These are phyloP conservation scores for Noctua fimbriata DNA, from an alignment of 2,888 invertebrate species.

Conservation along the genomic window DNA sequence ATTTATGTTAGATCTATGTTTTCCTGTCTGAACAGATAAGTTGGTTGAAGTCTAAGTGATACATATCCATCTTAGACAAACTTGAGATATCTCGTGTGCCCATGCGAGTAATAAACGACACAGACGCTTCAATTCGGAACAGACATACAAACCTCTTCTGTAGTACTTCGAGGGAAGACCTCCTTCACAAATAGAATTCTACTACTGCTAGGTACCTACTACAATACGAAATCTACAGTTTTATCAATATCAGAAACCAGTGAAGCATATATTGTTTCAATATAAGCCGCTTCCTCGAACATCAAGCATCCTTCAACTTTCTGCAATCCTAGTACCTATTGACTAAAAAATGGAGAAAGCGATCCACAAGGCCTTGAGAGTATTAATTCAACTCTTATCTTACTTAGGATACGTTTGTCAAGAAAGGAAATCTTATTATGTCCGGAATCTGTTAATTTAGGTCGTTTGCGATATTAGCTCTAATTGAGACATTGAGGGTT, in stretches of 20 bases:
- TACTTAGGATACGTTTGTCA: not conserved
- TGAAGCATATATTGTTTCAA: slow-evolving; percentile 13
- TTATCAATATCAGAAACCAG: slow-evolving; percentile 8
- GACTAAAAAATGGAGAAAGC: slow-evolving; percentile 4
- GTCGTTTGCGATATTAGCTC: slow-evolving; percentile 2
- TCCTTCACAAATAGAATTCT: not conserved
- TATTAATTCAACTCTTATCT: slow-evolving; percentile 3
- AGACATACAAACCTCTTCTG: not conserved
- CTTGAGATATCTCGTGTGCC: too few species aligned
- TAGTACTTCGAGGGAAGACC: not conserved
- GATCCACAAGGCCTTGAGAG: not conserved
- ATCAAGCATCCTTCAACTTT: slow-evolving; percentile 12
- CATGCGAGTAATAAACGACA: too few species aligned
- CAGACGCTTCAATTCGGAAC: too few species aligned
- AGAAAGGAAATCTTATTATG: slow-evolving; percentile 4
- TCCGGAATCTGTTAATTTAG: not conserved
- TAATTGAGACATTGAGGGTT: not conserved
- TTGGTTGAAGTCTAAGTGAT: too few species aligned
- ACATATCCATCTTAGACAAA: too few species aligned
- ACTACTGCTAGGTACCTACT: not conserved
- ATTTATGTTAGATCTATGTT: too few species aligned
- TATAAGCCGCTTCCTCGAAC: not conserved
- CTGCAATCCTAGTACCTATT: slow-evolving; percentile 11
- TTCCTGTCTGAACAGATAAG: too few species aligned
- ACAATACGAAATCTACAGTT: slow-evolving; percentile 1